Conservation (phyloP, 2,113 vertebrate genomes). For the Ptychochromis oligacanthus region DNA sequence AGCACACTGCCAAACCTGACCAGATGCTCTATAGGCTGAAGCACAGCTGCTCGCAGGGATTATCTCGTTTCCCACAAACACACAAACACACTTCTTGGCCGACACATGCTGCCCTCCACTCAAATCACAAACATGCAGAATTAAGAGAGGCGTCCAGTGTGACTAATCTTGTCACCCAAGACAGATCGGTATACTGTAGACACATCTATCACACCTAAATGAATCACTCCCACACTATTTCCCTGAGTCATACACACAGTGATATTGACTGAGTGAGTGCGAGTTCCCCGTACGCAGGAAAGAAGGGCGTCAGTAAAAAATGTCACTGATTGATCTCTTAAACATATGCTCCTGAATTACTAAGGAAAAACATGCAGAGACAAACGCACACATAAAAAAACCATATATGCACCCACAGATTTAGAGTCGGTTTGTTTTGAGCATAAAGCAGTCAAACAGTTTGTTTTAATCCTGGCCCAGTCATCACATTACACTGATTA, state of each 20-base stretch:
- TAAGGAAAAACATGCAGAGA: slow-evolving; percentile 36
- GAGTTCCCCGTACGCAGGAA: neutral
- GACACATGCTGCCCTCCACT: slow-evolving; percentile 29
- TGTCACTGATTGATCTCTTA: slow-evolving; percentile 49
- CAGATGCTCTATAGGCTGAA: slow-evolving; percentile 70
- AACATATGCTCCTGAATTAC: slow-evolving; percentile 46
- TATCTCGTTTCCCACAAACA: slow-evolving; percentile 44
- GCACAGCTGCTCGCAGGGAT: slow-evolving; percentile 69
- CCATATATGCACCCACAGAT: slow-evolving; percentile 28
- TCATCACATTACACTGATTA: slow-evolving; percentile 61
- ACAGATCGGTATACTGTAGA: slow-evolving; percentile 47
- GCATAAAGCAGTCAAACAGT: slow-evolving; percentile 36
- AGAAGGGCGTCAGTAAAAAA: slow-evolving; percentile 44
- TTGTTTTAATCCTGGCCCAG: slow-evolving; percentile 53
- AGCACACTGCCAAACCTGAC: slow-evolving; percentile 46
- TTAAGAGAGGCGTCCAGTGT: slow-evolving; percentile 58
- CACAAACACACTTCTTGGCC: slow-evolving; percentile 31
- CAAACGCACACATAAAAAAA: neutral
- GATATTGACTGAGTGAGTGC: slow-evolving; percentile 30
- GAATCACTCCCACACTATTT: slow-evolving; percentile 65
- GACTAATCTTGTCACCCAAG: slow-evolving; percentile 63
- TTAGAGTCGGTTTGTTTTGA: slow-evolving; percentile 36
- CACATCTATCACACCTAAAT: slow-evolving; percentile 73
- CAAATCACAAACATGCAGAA: slow-evolving; percentile 48
- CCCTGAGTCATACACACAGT: slow-evolving; percentile 63